These are phyloP conservation scores for Rhadina sibilatrix DNA, from an alignment of 2,113 vertebrate genomes.

Conservation along the genomic window DNA sequence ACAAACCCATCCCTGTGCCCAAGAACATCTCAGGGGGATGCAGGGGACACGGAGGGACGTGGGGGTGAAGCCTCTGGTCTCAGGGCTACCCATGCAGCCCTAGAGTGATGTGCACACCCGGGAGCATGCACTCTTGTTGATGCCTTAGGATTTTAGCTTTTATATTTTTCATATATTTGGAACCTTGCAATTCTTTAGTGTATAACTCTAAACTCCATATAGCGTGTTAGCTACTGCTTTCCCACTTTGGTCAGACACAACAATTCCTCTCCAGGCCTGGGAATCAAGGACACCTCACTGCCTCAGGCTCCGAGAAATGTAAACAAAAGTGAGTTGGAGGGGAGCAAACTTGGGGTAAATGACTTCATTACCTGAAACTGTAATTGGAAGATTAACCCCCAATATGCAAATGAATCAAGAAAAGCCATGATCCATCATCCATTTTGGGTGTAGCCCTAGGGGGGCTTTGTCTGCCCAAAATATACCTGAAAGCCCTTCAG, in stretches of 20 bases:
- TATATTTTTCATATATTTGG: not conserved
- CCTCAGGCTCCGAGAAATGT: not conserved
- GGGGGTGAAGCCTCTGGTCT: not conserved
- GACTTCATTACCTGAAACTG: not conserved
- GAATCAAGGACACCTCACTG: not conserved
- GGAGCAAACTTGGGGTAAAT: not conserved
- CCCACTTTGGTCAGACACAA: not conserved
- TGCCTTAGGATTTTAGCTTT: not conserved
- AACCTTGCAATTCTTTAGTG: not conserved
- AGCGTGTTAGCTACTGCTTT: not conserved
- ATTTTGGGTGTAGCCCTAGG: not conserved
- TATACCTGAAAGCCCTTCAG: not conserved
- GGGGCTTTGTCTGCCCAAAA: not conserved
- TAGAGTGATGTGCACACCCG: rapidly evolving
- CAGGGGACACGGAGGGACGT: not conserved
- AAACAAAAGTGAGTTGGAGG: not conserved
- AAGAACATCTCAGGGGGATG: not conserved
- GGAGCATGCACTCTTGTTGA: rapidly evolving
- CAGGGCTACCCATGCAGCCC: rapidly evolving
- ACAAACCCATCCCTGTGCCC: not conserved
- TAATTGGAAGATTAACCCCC: not conserved
- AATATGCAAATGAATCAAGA: not conserved
- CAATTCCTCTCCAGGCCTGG: not conserved
- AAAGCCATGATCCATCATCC: rapidly evolving
- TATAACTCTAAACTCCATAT: not conserved